Evolutionary conservation across 2,797 vertebrate genomes (phyloP).

Genomic region (Rhynchonycteris naso): DNA sequence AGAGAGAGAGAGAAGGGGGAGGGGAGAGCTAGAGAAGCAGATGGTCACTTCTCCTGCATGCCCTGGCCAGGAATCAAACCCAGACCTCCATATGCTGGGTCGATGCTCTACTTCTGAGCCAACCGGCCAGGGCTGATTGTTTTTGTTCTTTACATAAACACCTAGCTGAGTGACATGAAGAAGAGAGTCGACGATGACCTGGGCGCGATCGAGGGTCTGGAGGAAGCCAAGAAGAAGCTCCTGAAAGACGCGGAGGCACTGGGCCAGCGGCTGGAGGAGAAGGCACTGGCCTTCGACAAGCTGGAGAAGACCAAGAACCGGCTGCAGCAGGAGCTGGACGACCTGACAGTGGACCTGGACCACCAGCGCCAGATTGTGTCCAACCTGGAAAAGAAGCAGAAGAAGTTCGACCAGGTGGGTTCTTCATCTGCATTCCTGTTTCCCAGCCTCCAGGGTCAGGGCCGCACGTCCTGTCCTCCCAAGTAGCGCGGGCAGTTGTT

Average conservation of each 20-base stretch:
- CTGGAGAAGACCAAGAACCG: constrained; percentile 97
- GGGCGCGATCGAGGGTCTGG: constrained; percentile 94
- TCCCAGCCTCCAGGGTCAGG: neutral
- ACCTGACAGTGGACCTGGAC: constrained; percentile 94
- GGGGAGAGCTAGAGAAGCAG: no score
- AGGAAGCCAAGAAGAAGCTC: constrained; percentile 95
- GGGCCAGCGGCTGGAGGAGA: constrained; percentile 94
- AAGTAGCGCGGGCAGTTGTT: neutral
- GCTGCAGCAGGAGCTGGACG: constrained; percentile 96
- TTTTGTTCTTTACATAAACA: neutral
- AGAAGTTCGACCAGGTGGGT: constrained; percentile 97
- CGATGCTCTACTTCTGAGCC: no score
- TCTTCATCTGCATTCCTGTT: accelerated
- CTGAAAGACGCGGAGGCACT: constrained; percentile 93
- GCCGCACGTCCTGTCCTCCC: accelerated
- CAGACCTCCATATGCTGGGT: no score
- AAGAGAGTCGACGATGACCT: constrained; percentile 97
- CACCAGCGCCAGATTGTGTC: constrained; percentile 96
- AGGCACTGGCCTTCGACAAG: constrained; percentile 93
- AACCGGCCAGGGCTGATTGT: no score
- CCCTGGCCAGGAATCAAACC: no score
- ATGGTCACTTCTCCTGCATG: no score
- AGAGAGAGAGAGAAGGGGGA: no score
- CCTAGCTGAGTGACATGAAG: constrained; percentile 94
- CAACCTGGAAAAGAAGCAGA: constrained; percentile 97